Base-by-base conservation (phyloP, 2,113 vertebrate genomes). In the Nycticorax nycticorax region DNA sequence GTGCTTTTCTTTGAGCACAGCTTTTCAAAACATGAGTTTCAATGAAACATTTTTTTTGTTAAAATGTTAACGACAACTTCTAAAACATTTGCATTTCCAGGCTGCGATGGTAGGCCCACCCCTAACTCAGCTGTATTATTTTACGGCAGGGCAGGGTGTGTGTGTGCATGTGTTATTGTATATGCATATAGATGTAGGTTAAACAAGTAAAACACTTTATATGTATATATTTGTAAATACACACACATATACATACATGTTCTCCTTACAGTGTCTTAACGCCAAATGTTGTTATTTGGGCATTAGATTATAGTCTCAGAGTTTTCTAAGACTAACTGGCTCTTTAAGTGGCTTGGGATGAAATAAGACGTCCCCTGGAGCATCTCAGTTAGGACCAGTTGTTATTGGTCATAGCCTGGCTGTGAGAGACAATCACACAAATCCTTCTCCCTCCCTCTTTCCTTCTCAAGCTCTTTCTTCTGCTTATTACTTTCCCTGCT, bases 111-210 rank as follows among this genome's bases (percentile, higher is more conserved):
- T 48, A 81, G 30, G 4, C 66, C 77, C 69, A 52, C 35, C 91
- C 66, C n/a, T 68, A 79, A 82, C 39, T 68, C 52, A 91, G 33
- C 32, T 53, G 15, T 41, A 50, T 60, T 89, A 53, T 87, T 91
- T 94, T 75, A 94, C 89, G 69, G 32, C 62, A 85, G 69, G 57
- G 81, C 33, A 85, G 92, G 95, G 87, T 39, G 90, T 67, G 77
- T 93, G 53, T n/a, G 23, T 76, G 87, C 73, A 92, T 92, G 45
- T 43, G 64, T 96, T 95, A 89, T 94, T 91, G 60, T 64, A 85
- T 68, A 94, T 96, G 93, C 93, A 96, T 96, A 88, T 1, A 96
- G 57, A 95, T 96, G 93, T 92, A 94, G 89, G 84, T 88, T 96
- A 96, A 96, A 79, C 32, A 89, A 95, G 81, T 64, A 45, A 92